A percentile compares a stretch with the other conserved stretches of the same genome.
These are phyloP conservation scores for Azemiops feae DNA, from an alignment of 2,113 vertebrate genomes.

Conservation along the genomic window DNA sequence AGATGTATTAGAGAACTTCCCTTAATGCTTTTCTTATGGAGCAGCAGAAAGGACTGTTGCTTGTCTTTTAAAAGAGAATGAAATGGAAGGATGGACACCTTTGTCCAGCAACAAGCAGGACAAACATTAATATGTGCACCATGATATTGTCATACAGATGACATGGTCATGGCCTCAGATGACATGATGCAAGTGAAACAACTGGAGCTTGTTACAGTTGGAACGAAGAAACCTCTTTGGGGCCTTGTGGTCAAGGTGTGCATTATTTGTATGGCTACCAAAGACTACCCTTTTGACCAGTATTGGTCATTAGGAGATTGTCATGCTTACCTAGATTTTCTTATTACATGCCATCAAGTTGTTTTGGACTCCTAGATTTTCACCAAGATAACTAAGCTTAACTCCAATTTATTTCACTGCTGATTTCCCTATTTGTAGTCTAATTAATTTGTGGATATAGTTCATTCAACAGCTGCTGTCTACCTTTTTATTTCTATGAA, in stretches of 20 bases:
- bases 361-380: not conserved
- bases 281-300: not conserved
- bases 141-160: not conserved
- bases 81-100: not conserved
- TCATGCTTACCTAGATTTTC: not conserved
- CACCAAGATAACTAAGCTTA: not conserved
- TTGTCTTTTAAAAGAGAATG: not conserved
- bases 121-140: not conserved
- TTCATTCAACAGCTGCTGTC: not conserved
- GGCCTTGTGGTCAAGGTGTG: not conserved
- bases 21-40: not conserved
- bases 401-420: not conserved
- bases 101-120: not conserved
- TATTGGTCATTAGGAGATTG: not conserved
- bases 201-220: not conserved
- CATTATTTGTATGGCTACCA: not conserved
- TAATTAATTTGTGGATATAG: not conserved
- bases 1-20: not conserved
- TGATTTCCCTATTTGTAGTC: not conserved
- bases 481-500: not conserved
- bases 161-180: not conserved
- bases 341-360: not conserved
- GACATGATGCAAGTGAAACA: not conserved
- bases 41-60: too few relatives aligned
- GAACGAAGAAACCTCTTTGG: not conserved